Conservation (phyloP, 1,140 invertebrate species). For the Phenacoccus solenopsis region DNA sequence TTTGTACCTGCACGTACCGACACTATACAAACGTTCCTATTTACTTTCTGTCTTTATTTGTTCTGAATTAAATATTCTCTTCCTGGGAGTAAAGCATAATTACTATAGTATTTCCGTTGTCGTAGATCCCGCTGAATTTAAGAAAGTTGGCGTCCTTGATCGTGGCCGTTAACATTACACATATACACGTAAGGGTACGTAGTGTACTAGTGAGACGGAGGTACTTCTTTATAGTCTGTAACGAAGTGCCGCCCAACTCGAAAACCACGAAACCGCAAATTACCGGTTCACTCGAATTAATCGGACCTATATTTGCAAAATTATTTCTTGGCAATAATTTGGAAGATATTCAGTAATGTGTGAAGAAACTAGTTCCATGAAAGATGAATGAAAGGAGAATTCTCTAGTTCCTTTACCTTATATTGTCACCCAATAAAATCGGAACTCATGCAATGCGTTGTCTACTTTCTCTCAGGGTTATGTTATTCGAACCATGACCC, state of each 20-base stretch:
- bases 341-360: too few species aligned
- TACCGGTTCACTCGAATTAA: background rate
- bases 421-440: too few species aligned
- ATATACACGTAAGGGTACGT: background rate
- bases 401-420: too few species aligned
- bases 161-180: background rate
- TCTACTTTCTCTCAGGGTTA: background rate
- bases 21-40: too few species aligned
- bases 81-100: background rate
- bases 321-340: too few species aligned
- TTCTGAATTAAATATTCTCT: background rate
- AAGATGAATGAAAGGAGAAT: too few species aligned
- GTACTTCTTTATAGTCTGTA: background rate
- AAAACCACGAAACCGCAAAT: background rate
- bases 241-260: background rate
- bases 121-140: background rate
- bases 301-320: slow-evolving; percentile 3
- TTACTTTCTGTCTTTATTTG: too few species aligned
- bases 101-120: background rate
- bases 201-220: too few species aligned
- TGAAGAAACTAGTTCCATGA: too few species aligned
- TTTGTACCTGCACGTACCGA: too few species aligned
- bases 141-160: background rate
- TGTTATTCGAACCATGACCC: background rate
- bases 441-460: too few species aligned